A percentile compares a stretch with the other conserved stretches of the same genome.
phyloP scores from a whole-genome alignment of 2,888 invertebrate species.

The Fissipunctia ypsillon region DNA sequence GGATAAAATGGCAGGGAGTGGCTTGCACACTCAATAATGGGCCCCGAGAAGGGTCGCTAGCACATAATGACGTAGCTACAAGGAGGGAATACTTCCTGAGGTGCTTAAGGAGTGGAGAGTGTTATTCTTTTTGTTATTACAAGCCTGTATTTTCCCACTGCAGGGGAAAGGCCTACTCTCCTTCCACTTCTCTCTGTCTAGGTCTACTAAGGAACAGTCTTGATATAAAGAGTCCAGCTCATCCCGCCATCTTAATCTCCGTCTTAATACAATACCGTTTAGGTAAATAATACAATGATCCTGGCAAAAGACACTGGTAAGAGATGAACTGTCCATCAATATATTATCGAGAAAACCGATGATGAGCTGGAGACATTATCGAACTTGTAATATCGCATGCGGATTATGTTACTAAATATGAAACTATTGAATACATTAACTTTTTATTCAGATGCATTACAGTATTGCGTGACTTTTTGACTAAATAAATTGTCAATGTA shows the following conservation, averaged over 20 bases:
- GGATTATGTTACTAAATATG: constrained; percentile 2
- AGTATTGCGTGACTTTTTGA: neutral
- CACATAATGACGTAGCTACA: too few species aligned
- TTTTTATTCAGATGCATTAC: constrained; percentile 9
- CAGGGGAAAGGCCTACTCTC: neutral
- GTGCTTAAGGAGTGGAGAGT: too few species aligned
- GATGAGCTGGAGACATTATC: neutral
- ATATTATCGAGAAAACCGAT: neutral
- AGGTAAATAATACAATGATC: neutral
- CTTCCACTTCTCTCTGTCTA: neutral
- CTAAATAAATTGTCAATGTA: neutral
- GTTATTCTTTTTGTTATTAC: neutral
- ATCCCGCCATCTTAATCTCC: neutral
- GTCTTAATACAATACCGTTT: neutral
- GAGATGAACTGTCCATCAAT: neutral
- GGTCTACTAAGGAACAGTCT: neutral
- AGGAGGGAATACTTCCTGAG: too few species aligned
- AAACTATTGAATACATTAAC: constrained; percentile 25
- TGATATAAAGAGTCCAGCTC: neutral
- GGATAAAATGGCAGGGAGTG: too few species aligned
- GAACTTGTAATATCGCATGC: neutral
- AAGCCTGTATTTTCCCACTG: neutral
- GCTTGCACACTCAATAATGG: too few species aligned
- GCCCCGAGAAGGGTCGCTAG: too few species aligned
- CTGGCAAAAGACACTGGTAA: too few species aligned